phyloP scores from a whole-genome alignment of 2,797 vertebrate species.

The Aplochiton taeniatus region DNA sequence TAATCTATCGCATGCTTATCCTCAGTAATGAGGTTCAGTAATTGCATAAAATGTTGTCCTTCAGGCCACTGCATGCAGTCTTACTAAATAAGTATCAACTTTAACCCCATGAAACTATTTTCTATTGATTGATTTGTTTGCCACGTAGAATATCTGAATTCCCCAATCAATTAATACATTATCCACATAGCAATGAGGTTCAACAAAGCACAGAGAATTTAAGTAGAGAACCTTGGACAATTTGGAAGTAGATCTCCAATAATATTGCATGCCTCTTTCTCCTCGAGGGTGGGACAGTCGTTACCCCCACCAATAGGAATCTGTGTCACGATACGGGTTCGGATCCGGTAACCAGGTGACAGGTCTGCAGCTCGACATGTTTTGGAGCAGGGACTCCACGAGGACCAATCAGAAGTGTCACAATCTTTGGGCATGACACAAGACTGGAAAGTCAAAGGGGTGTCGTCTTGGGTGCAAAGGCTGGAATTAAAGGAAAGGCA shows the following conservation, averaged over 20 bases:
- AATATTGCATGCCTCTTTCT: slow-evolving; percentile 86
- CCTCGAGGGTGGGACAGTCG: slow-evolving; percentile 82
- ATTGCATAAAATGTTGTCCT: slow-evolving; percentile 69
- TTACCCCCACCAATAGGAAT: slow-evolving; percentile 74
- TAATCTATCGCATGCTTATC: slow-evolving; percentile 77
- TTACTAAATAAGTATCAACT: slow-evolving; percentile 52
- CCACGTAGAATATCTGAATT: slow-evolving; percentile 27
- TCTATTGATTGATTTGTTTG: slow-evolving; percentile 59
- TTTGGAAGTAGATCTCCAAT: slow-evolving; percentile 79
- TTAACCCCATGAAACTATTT: slow-evolving; percentile 61
- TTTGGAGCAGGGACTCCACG: slow-evolving; percentile 87
- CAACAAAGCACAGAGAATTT: background rate
- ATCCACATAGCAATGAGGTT: background rate
- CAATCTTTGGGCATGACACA: slow-evolving; percentile 90
- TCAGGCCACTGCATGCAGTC: slow-evolving; percentile 58
- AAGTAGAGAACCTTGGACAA: slow-evolving; percentile 86
- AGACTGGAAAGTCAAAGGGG: slow-evolving; percentile 80
- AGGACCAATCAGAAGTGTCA: slow-evolving; percentile 83
- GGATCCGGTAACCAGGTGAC: slow-evolving; percentile 82
- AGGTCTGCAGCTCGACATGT: slow-evolving; percentile 81
- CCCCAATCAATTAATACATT: background rate
- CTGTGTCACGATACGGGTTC: slow-evolving; percentile 77
- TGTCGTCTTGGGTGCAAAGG: slow-evolving; percentile 81
- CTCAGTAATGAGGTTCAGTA: slow-evolving; percentile 71
- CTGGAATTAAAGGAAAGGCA: slow-evolving; percentile 63